Base-by-base conservation (phyloP, 2,113 vertebrate genomes). In the Oncorhynchus tshawytscha region DNA sequence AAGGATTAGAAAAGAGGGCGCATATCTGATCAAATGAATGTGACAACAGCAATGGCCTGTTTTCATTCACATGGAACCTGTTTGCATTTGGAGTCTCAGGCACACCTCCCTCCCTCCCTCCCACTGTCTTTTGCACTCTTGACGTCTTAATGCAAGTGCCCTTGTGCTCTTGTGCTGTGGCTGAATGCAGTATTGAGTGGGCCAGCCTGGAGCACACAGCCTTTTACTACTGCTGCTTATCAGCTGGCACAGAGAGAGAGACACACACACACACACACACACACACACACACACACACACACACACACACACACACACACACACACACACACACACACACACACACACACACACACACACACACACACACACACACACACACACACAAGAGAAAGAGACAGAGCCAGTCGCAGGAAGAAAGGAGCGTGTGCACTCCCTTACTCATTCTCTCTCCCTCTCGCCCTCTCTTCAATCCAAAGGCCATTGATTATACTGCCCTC, bases 171-270 rank as follows among this genome's bases (percentile, higher is more conserved):
- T 87, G 81, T 87, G 79, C 82, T 65, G 87, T 84, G 77, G 84
- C 81, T 91, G 87, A 92, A 87, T 90, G 82, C 85, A 85, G 82
- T 91, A 91, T 89, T 87, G 86, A 91, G 86, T 85, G 85, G 81
- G 81, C 73, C 83, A 83, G 84, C 85, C 89, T 86, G 80, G 84
- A 89, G 87, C 85, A 91, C 73, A 86, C 67, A 78, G 81, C 68
- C 86, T 86, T 91, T 89, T 86, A 84, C 82, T 84, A 84, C 82
- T 84, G 80, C 74, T 78, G 67, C 39, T 45, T 45, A 90, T 90
- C 86, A 84, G 82, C 82, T 81, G 81, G 75, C 57, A 67, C 70
- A 57, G 68, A 78, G 29, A 31, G 73, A 62, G 48, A 31, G 2
- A 5, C 29, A 5, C 29, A 29, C 4, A 29, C 29, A 29, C 4